Base-by-base conservation (phyloP, 2,113 vertebrate genomes). In the Collichthys lucidus region DNA sequence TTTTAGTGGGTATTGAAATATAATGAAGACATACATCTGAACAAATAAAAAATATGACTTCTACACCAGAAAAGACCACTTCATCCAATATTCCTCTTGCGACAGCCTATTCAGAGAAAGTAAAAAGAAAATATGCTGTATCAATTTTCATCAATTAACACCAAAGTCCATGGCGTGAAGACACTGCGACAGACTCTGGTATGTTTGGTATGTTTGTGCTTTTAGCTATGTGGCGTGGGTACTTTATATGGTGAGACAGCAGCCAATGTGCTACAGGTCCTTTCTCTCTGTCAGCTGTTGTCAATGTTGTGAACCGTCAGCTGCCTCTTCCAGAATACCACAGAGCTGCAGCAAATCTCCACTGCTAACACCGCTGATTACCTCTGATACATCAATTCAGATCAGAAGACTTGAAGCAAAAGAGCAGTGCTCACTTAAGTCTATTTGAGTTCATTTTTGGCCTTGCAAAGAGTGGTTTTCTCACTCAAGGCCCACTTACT, bases 251-350 rank as follows among this genome's bases (percentile, higher is more conserved):
- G 64, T 59, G 56, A 77, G 74, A 60, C 44, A 47, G 74, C 83
- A 86, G 74, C 80, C 66, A 26, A 44, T 84, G 55, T 67, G 71
- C 74, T 82, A 73, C 79, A 71, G 61, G 62, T 74, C 63, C 63
- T 56, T 22, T 89, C 83, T 74, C 82, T 77, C 74, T 22, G 62
- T 84, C 89, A 89, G 92, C 91, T 93, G 88, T 53, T 84, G 76
- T 87, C 80, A 72, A 84, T 47, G 84, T 74, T 42, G 55, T 1
- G 20, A 78, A 79, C 8, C 35, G 63, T 81, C 87, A 89, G 88
- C 89, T 89, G 91, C 79, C 83, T 90, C 77, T 72, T 40, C 49
- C 67, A 77, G 81, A 83, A 77, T 63, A 47, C 82, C 66, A 16
- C 49, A 12, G 53, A 53, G 53, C 77, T 60, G 57, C 72, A 60